A percentile compares a stretch with the other conserved stretches of the same genome.
phyloP scores from a whole-genome alignment of 2,797 vertebrate genomes.

The Chrysolophus pictus region DNA sequence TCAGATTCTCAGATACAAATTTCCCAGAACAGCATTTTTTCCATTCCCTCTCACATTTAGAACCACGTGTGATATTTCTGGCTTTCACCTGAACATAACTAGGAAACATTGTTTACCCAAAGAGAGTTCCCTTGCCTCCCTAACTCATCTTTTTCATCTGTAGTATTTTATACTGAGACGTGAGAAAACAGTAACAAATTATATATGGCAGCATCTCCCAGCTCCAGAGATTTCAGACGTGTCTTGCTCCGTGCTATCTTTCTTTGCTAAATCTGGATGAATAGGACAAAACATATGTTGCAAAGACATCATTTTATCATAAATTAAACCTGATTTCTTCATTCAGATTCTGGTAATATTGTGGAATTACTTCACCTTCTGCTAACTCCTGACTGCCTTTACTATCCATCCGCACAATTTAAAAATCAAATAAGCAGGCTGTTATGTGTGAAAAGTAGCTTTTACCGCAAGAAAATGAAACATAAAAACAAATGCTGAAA shows the following conservation, averaged over 20 bases:
- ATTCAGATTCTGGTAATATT: background rate
- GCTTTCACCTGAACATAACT: background rate
- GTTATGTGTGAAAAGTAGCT: background rate
- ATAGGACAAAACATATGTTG: constrained; percentile 12
- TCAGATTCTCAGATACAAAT: background rate
- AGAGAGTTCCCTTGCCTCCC: background rate
- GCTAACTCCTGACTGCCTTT: background rate
- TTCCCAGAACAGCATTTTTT: constrained; percentile 1
- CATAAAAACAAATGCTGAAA: constrained; percentile 27
- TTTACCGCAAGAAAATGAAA: constrained; percentile 26
- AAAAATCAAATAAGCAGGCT: background rate
- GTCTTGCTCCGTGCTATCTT: background rate
- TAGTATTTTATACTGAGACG: constrained; percentile 33
- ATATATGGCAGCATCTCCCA: constrained; percentile 49
- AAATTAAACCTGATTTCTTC: constrained; percentile 57
- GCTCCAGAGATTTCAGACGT: constrained; percentile 18
- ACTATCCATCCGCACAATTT: background rate
- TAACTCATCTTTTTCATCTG: background rate
- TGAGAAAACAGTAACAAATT: constrained; percentile 60
- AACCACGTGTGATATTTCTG: background rate
- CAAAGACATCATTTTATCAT: constrained; percentile 46
- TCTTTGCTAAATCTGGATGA: constrained; percentile 51
- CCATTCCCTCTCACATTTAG: background rate
- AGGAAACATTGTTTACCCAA: background rate
- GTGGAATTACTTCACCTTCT: constrained; percentile 10